phyloP scores from a whole-genome alignment of 2,113 vertebrate species.

The Marmota flaviventris region DNA sequence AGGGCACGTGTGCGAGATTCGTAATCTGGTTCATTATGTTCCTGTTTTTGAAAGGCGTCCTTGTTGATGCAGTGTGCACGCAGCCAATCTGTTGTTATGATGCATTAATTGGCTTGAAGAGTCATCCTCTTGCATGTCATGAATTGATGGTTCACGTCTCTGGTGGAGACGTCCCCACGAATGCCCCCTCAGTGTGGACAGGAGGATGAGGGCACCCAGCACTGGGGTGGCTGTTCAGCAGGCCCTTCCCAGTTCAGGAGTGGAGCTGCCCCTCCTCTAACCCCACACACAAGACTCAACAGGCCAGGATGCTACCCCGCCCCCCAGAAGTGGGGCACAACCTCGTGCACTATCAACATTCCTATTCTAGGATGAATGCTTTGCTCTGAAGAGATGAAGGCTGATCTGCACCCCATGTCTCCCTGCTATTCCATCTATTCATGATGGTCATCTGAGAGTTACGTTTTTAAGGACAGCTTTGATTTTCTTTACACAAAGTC shows the following conservation, averaged over 20 bases:
- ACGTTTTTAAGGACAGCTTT: neutral
- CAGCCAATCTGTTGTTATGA: neutral
- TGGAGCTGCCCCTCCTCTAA: neutral
- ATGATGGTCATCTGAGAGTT: neutral
- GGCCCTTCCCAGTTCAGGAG: neutral
- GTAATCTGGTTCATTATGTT: neutral
- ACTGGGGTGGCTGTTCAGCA: neutral
- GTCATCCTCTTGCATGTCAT: neutral
- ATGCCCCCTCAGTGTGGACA: neutral
- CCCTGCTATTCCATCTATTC: neutral
- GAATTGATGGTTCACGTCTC: neutral
- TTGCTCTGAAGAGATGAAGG: neutral
- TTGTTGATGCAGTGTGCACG: neutral
- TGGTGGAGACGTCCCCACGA: accelerated
- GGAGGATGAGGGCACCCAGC: neutral
- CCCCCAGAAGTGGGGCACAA: accelerated
- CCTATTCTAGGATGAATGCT: neutral
- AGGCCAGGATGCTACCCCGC: accelerated
- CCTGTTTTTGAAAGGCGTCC: neutral
- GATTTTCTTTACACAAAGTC: neutral
- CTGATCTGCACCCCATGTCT: neutral
- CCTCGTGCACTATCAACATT: too few species aligned
- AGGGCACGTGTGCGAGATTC: accelerated
- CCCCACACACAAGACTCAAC: neutral
- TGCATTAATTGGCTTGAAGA: neutral